Conservation (phyloP, 2,888 invertebrate genomes). For the Pediacus dermestoides region DNA sequence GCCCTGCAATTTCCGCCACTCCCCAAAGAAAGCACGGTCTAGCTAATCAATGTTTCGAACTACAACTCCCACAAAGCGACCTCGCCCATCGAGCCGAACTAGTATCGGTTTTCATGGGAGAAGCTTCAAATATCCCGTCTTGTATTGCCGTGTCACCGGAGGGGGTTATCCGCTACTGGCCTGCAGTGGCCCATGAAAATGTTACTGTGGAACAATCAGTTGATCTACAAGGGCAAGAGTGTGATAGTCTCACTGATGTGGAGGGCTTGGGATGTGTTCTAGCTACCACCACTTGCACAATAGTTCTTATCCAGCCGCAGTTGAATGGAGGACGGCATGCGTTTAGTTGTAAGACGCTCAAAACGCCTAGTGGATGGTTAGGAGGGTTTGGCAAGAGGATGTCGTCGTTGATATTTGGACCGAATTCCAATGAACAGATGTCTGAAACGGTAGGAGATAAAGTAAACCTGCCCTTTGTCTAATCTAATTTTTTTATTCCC, state of each 20-base stretch:
- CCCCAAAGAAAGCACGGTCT: conserved; percentile 48
- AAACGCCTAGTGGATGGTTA: conserved; percentile 77
- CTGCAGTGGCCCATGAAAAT: conserved; percentile 82
- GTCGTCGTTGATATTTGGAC: conserved; percentile 77
- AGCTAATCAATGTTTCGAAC: conserved; percentile 71
- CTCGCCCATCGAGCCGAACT: conserved; percentile 85
- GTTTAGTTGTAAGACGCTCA: conserved; percentile 64
- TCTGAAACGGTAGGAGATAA: conserved; percentile 58
- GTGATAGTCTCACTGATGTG: conserved; percentile 67
- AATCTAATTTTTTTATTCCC: conserved; percentile 15
- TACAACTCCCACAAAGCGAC: conserved; percentile 87
- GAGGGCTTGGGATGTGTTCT: conserved; percentile 74
- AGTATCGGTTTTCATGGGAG: conserved; percentile 66
- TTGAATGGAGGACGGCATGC: conserved; percentile 64
- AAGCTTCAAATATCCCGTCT: conserved; percentile 64
- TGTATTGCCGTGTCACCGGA: conserved; percentile 93
- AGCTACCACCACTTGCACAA: conserved; percentile 87
- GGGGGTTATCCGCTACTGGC: conserved; percentile 88
- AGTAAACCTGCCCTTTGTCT: background rate
- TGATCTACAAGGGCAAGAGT: conserved; percentile 85
- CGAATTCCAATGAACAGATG: conserved; percentile 59
- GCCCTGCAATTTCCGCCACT: conserved; percentile 39
- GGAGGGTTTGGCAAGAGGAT: conserved; percentile 82
- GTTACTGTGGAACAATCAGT: conserved; percentile 79
- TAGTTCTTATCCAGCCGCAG: conserved; percentile 68